Conservation (phyloP, 2,888 invertebrate species). For the Lampropteryx suffumata region DNA sequence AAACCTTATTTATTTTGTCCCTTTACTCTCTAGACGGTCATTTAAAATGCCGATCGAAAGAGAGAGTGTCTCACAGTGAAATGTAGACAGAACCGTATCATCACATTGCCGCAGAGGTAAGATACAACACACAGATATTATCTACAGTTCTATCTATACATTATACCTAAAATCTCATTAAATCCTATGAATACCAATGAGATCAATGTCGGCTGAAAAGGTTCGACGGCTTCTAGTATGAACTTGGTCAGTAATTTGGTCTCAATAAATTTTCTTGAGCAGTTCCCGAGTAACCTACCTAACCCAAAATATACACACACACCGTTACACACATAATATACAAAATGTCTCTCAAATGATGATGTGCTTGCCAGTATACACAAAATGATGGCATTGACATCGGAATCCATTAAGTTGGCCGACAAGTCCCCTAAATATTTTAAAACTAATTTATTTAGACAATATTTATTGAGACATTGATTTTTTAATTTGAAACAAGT, state of each 20-base stretch:
- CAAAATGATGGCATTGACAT: conserved; percentile 6
- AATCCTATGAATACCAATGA: conserved; percentile 4
- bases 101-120: conserved; percentile 79
- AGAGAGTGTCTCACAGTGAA: conserved; percentile 81
- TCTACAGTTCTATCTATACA: conserved; percentile 55
- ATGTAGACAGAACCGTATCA: conserved; percentile 82
- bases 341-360: conserved; percentile 17
- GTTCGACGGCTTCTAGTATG: conserved; percentile 2
- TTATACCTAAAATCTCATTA: conserved; percentile 7
- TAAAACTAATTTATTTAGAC: background rate
- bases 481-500: too few species aligned
- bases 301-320: conserved; percentile 24
- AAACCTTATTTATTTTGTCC: conserved; percentile 84
- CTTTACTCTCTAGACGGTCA: conserved; percentile 87
- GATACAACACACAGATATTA: conserved; percentile 68
- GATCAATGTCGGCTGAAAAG: conserved; percentile 6
- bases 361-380: conserved; percentile 5
- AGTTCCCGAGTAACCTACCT: conserved; percentile 27
- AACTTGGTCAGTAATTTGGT: conserved; percentile 7
- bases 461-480: background rate
- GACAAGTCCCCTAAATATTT: conserved; percentile 2
- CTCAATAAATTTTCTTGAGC: conserved; percentile 19
- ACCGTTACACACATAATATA: background rate
- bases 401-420: conserved; percentile 4
- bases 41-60: conserved; percentile 84